These are phyloP conservation scores for Atherinosoma microstoma DNA, from an alignment of 2,797 vertebrate species.

Conservation along the genomic window DNA sequence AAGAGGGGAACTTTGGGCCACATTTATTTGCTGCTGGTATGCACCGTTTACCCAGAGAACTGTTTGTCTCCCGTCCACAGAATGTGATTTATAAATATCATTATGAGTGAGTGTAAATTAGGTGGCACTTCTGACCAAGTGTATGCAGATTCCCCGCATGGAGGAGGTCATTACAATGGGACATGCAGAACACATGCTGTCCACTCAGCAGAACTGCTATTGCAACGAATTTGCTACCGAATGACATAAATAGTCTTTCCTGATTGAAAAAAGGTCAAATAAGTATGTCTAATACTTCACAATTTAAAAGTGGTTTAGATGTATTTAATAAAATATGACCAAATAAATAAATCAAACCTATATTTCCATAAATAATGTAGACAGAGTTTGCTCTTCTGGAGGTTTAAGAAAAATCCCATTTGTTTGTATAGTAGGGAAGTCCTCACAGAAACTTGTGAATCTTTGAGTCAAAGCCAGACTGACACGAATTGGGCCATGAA, in stretches of 20 bases:
- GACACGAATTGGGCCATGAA: background rate
- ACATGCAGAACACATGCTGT: background rate
- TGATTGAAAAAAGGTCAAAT: background rate
- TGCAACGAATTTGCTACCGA: background rate
- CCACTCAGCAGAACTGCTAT: background rate
- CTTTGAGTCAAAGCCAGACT: background rate
- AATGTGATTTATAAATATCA: constrained; percentile 4
- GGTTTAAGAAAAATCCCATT: background rate
- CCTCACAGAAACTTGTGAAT: background rate
- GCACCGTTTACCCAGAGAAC: background rate
- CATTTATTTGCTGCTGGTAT: background rate
- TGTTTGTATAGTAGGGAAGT: background rate
- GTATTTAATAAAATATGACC: background rate
- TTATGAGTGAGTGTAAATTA: constrained; percentile 2
- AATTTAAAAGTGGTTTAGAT: background rate
- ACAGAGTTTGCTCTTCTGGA: background rate
- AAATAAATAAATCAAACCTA: background rate
- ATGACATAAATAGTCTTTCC: background rate
- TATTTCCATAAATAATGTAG: background rate
- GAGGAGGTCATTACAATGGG: background rate
- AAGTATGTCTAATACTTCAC: background rate
- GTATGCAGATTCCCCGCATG: constrained; percentile 1
- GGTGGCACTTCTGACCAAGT: background rate
- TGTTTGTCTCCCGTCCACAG: background rate
- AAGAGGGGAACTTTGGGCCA: background rate